Evolutionary conservation across 2,797 vertebrate genomes (phyloP).

Genomic region (Xenops minutus): DNA sequence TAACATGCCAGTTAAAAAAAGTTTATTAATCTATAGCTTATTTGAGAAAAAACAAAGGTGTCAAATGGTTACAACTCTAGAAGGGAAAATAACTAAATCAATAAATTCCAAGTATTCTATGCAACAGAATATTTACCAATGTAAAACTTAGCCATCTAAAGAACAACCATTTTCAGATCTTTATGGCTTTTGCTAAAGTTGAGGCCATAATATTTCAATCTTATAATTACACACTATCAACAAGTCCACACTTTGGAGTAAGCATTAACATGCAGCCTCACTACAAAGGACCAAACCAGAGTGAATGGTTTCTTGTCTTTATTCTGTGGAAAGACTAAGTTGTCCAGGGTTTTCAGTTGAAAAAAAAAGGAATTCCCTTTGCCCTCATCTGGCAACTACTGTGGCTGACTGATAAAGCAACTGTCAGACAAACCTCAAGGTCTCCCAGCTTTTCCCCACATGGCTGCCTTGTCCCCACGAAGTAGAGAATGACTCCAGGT

Average conservation of each 20-base stretch:
- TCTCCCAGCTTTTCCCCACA: neutral
- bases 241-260: neutral
- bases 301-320: neutral
- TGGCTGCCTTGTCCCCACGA: neutral
- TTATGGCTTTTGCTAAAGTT: neutral
- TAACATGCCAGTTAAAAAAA: neutral
- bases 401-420: neutral
- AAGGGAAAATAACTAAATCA: neutral
- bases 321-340: neutral
- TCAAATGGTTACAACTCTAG: neutral
- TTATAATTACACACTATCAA: neutral
- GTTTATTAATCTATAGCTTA: neutral
- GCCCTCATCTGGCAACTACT: neutral
- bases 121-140: neutral
- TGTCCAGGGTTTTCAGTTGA: neutral
- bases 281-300: neutral
- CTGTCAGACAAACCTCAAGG: neutral
- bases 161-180: neutral
- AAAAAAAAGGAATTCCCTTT: neutral
- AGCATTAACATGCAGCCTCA: neutral
- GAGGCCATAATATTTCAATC: neutral
- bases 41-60: neutral
- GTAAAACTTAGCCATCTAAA: neutral
- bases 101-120: neutral
- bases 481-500: neutral